Base-by-base conservation (phyloP, 1,140 invertebrate genomes). In the Solenopsis invicta region DNA sequence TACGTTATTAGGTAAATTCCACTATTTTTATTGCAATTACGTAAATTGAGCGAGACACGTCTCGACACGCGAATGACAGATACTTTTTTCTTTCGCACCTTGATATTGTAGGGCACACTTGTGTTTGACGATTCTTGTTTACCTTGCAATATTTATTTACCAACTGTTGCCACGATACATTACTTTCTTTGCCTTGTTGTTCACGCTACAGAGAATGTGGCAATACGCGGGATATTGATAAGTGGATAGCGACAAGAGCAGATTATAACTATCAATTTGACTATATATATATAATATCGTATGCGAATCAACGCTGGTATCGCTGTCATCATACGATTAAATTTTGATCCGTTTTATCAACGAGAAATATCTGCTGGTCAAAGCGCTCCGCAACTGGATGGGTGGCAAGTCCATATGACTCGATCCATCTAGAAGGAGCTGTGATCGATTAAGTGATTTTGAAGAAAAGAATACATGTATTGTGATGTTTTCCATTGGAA, bases 211-310 rank as follows among this genome's bases (percentile, higher is more conserved):
- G n/a, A 71, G 41, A 29, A 41, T 41, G 12, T 45, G 4, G n/a
- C 74, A 59, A 18, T 45, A n/a, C 29, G 5, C 0, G 10, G 5
- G 21, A 64, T 64, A 61, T 18, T n/a, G 8, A 64, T n/a, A n/a
- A 37, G 2, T 56, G 29, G 12, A 75, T 16, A 62, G 13, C 50
- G 67, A 69, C 13, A 37, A 50, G 29, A 66, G 2, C 6, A 34
- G 4, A 80, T 80, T 67, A 24, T 6, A 50, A 10, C 6, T 24
- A 45, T 76, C 61, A 76, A 76, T 61, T 76, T 45, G 13, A 45
- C 16, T 29, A 18, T n/a, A 37, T 8, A 29, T 59, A 64, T 16
- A 71, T 6, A 12, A 37, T 67, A 37, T 62, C 12, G 13, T 16
- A 48, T 48, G 41, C 0, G 12, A 69, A 45, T 1, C 41, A 52